Conservation (phyloP, 1,140 invertebrate genomes). For the Drosophila rufa region DNA sequence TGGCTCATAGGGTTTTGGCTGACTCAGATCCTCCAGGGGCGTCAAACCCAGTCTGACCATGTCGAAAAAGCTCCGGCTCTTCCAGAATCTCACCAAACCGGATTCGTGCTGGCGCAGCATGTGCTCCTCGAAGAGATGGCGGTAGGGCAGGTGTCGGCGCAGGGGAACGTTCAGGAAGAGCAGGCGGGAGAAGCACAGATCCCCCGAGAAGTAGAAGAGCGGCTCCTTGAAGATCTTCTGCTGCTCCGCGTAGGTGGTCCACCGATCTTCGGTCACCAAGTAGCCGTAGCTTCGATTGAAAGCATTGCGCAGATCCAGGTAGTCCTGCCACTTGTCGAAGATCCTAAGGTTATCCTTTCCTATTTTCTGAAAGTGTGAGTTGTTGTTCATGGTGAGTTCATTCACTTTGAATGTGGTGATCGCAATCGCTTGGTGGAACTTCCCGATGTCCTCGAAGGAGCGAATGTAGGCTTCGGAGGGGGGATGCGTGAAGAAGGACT, state of each 20-base stretch:
- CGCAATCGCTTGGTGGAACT: conserved; percentile 13
- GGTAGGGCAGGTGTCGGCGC: conserved; percentile 46
- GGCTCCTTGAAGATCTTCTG: conserved; percentile 37
- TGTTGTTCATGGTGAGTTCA: neutral
- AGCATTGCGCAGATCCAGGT: conserved; percentile 10
- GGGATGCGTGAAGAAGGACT: conserved; percentile 51
- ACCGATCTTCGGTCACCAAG: conserved; percentile 28
- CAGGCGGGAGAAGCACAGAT: conserved; percentile 44
- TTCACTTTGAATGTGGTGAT: neutral
- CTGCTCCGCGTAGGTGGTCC: conserved; percentile 46
- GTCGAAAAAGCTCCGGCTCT: conserved; percentile 33
- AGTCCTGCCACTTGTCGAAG: conserved; percentile 7
- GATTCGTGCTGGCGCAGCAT: conserved; percentile 40
- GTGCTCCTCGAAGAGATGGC: conserved; percentile 52
- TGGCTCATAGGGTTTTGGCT: neutral
- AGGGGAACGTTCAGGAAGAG: conserved; percentile 29
- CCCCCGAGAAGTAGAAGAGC: conserved; percentile 41
- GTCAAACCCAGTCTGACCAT: conserved; percentile 38
- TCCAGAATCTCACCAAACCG: conserved; percentile 47
- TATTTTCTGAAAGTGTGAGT: neutral
- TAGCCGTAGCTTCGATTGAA: conserved; percentile 44
- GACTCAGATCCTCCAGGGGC: conserved; percentile 30
- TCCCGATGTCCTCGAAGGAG: conserved; percentile 24
- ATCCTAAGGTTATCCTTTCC: neutral
- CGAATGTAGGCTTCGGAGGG: conserved; percentile 23